Evolutionary conservation across 2,113 vertebrate genomes (phyloP).

Genomic region (Sinocyclocheilus anophthalmus): DNA sequence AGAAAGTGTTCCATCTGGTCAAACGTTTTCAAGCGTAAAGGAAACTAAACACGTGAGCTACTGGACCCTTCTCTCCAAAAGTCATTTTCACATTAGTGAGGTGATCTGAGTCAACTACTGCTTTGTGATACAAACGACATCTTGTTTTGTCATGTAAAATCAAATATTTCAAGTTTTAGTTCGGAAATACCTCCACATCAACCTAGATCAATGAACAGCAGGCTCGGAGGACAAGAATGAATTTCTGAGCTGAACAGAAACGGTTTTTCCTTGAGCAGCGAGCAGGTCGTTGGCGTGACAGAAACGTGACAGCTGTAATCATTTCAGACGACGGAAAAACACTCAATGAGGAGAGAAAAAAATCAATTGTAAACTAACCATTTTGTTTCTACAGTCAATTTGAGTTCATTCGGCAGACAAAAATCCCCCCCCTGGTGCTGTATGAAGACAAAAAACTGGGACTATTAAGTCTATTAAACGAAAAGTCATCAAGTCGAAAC

Average conservation of each 20-base stretch:
- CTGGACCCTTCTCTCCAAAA: slow-evolving; percentile 15
- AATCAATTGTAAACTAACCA: slow-evolving; percentile 2
- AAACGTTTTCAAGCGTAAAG: slow-evolving; percentile 19
- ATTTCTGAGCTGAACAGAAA: slow-evolving; percentile 2
- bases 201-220: slow-evolving; percentile 3
- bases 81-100: slow-evolving; percentile 49
- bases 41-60: background rate
- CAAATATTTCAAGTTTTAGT: slow-evolving; percentile 46
- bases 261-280: background rate
- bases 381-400: slow-evolving; percentile 9
- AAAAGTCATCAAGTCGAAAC: slow-evolving; percentile 70
- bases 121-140: slow-evolving; percentile 2
- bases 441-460: slow-evolving; percentile 62
- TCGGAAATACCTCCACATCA: slow-evolving; percentile 24
- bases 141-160: background rate
- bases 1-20: slow-evolving; percentile 32
- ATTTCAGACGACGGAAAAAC: background rate
- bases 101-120: slow-evolving; percentile 24
- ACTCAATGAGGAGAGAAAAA: background rate
- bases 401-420: background rate
- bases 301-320: slow-evolving; percentile 27
- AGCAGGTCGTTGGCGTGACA: slow-evolving; percentile 20
- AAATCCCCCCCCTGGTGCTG: background rate
- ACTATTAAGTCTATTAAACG: slow-evolving; percentile 69
- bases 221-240: background rate